Base-by-base conservation (phyloP, 2,113 vertebrate species). In the Oryzias woworae region DNA sequence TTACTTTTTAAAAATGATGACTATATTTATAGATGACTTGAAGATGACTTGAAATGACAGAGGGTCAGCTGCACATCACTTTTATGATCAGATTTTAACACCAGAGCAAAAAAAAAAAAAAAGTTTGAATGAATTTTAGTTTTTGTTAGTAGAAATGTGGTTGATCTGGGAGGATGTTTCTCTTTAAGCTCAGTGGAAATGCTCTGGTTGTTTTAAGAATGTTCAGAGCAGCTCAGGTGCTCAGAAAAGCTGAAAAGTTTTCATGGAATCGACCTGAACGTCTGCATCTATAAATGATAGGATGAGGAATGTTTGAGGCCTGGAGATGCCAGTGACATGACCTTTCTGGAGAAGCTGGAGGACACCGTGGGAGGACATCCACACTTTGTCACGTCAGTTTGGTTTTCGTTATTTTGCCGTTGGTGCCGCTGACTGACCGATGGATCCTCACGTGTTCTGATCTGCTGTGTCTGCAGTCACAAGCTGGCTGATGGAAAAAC, bases 291-390 rank as follows among this genome's bases (percentile, higher is more conserved):
- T 31, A 20, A 4, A 2, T 60, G 31, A 18, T 72, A 99, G 97
- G 97, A 99, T 63, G 97, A 99, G 73, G 97, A 99, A 78, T 99
- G 97, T 73, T 91, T 99, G 53, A 91, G 97, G 48, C 97, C 97
- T 0, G 97, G 97, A 45, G 96, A 97, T 48, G 97, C 97, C 83
- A 99, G 94, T 4, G 97, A 99, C 49, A 66, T 90, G 48, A 98
- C 96, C 0, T 99, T 99, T 88, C 85, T 99, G 62, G 95, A 97
- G 91, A 98, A 98, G 82, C 77, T 98, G 82, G 97, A 98, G 89
- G 88, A 93, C 83, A 96, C 94, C 0, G 79, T 98, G 64, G 97
- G 95, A 85, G 94, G 94, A 80, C 97, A 99, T 52, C 81, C 95
- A 0, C 96, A 99, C 87, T 98, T 99, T 74, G 86, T 98, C 78